Percentiles rank a stretch among this genome's conserved stretches.
Evolutionary conservation across 2,888 invertebrate genomes (phyloP).

Genomic region (Idaea biselata): DNA sequence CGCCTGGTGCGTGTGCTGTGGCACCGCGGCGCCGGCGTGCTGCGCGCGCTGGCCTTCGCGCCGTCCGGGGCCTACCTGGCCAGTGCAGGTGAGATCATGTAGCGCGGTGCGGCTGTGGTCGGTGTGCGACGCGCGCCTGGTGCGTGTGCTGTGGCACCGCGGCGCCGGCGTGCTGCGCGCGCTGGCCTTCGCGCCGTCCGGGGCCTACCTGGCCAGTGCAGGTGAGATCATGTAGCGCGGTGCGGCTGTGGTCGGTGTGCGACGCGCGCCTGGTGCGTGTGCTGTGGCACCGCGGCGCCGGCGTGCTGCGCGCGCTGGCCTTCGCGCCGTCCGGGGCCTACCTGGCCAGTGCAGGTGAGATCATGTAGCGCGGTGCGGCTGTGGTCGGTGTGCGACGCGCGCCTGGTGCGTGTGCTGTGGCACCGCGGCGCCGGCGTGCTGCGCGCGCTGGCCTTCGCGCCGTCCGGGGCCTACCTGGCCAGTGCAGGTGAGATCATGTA

Average conservation of each 20-base stretch:
- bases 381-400: constrained; percentile 92
- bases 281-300: constrained; percentile 87
- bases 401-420: constrained; percentile 88
- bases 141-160: constrained; percentile 89
- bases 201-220: constrained; percentile 90
- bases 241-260: constrained; percentile 92
- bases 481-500: constrained; percentile 83
- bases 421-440: constrained; percentile 89
- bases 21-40: constrained; percentile 86
- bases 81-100: constrained; percentile 83
- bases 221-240: constrained; percentile 83
- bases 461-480: constrained; percentile 90
- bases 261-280: constrained; percentile 91
- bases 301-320: constrained; percentile 86
- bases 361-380: constrained; percentile 85
- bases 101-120: constrained; percentile 92
- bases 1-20: constrained; percentile 89
- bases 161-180: constrained; percentile 87
- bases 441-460: constrained; percentile 89
- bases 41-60: constrained; percentile 90
- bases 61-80: constrained; percentile 92
- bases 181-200: constrained; percentile 91
- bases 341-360: constrained; percentile 89
- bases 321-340: constrained; percentile 93
- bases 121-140: constrained; percentile 89